phyloP scores from a whole-genome alignment of 2,797 vertebrate species.

The Austrolebias charrua region DNA sequence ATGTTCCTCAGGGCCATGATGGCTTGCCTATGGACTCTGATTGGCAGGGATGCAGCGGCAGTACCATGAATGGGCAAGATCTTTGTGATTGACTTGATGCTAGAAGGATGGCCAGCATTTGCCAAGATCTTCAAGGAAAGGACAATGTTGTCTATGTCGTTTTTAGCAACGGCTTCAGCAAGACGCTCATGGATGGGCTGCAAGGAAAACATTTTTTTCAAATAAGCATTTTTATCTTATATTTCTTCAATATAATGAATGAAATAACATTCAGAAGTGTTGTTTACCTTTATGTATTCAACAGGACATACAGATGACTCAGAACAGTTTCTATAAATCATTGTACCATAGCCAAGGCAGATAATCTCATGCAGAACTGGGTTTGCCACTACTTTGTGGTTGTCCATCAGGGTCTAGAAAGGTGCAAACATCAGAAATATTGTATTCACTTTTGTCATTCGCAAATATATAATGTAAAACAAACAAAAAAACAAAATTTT shows the following conservation, averaged over 20 bases:
- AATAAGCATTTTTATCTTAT: neutral
- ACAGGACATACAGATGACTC: conserved; percentile 68
- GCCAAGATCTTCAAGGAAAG: conserved; percentile 79
- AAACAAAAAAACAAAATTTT: neutral
- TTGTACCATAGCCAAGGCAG: conserved; percentile 81
- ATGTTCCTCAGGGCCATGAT: conserved; percentile 79
- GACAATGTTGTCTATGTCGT: conserved; percentile 63
- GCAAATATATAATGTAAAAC: too few species aligned
- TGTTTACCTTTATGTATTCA: conserved; percentile 79
- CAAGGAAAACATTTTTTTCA: conserved; percentile 5
- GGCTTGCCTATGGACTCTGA: conserved; percentile 73
- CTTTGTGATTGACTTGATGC: conserved; percentile 61
- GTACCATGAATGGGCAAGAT: conserved; percentile 70
- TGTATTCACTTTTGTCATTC: neutral
- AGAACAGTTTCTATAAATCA: conserved; percentile 80
- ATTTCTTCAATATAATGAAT: conserved; percentile 22
- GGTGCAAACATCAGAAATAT: conserved; percentile 3
- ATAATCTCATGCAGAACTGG: conserved; percentile 73
- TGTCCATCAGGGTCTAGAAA: conserved; percentile 48
- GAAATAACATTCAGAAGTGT: conserved; percentile 1
- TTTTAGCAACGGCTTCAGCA: conserved; percentile 54
- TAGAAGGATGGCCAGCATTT: conserved; percentile 75
- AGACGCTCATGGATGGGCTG: conserved; percentile 75
- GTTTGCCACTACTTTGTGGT: conserved; percentile 46
- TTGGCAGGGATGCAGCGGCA: conserved; percentile 58